Base-by-base conservation (phyloP, 2,113 vertebrate genomes). In the Prinia subflava region DNA sequence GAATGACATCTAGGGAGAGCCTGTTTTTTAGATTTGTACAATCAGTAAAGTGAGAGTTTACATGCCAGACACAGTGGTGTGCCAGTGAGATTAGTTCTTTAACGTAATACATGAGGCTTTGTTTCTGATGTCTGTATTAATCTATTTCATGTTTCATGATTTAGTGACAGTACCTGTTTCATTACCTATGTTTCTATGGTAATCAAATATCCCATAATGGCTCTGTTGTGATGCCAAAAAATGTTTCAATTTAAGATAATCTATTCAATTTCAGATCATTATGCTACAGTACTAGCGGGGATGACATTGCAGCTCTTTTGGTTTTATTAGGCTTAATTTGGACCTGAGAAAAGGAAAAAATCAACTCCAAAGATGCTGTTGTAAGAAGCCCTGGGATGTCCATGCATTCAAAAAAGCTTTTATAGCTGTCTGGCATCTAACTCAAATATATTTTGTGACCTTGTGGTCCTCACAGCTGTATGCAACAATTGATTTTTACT, bases 141-240 rank as follows among this genome's bases (percentile, higher is more conserved):
- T 91, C 95, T 92, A 81, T 95, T 94, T 87, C 37, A 89, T 30
- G 44, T 92, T 95, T 95, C 74, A 50, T 79, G 50, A 70, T 63
- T 96, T 97, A 92, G 35, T 84, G 50, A 69, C 86, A 62, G 41
- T 41, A 37, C 44, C 47, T 78, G 55, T 74, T 91, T 94, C 39
- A 62, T 84, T 95, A 89, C 79, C 69, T 95, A 13, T 83, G 86
- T 94, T 96, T 55, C 96, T 80, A 80, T 86, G 90, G 94, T 76
- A 94, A 96, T 77, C 24, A 74, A 83, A 88, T 93, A 87, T 92
- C 83, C 91, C 83, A 86, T 94, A 95, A 96, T 92, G 44, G 17
- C 27, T 93, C n/a, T 94, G 53, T 79, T 92, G 64, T 7, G 28
- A 77, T 87, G 64, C 70, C 85, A 84, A 92, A 96, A 95, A 94